Percentiles rank a stretch among this genome's conserved stretches.
phyloP scores from a whole-genome alignment of 2,113 vertebrate species.

The Pipa parva region DNA sequence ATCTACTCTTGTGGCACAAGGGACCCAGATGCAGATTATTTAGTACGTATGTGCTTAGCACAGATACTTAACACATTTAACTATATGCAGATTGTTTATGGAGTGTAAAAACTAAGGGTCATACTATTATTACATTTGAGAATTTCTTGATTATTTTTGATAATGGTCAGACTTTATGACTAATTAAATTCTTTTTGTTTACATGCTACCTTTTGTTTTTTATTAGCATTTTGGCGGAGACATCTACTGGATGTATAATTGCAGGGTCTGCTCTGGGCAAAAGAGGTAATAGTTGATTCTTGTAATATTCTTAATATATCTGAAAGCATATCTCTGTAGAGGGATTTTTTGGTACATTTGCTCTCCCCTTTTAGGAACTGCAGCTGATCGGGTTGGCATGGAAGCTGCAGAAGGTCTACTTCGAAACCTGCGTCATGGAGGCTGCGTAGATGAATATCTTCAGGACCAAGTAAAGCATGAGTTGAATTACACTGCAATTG shows the following conservation, averaged over 20 bases:
- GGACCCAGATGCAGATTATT: no score
- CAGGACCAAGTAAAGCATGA: slow-evolving; percentile 84
- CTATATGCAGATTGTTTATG: no score
- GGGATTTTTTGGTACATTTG: neutral
- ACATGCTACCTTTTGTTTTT: no score
- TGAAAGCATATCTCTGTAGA: neutral
- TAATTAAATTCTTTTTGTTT: no score
- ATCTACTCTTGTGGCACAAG: no score
- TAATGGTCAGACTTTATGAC: no score
- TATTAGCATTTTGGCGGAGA: slow-evolving; percentile 83
- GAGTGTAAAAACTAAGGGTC: no score
- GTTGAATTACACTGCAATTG: neutral
- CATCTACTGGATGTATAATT: slow-evolving; percentile 88
- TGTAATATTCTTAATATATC: neutral
- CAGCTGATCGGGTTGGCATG: slow-evolving; percentile 83
- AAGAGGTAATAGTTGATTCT: slow-evolving; percentile 73
- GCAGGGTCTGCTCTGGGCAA: slow-evolving; percentile 92
- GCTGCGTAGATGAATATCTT: slow-evolving; percentile 91
- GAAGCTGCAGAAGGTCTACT: slow-evolving; percentile 93
- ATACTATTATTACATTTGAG: no score
- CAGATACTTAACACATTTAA: no score
- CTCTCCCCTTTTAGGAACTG: slow-evolving; percentile 67
- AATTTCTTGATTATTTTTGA: no score
- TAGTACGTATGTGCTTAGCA: no score
- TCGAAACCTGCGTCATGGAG: slow-evolving; percentile 85